A percentile compares a stretch with the other conserved stretches of the same genome.
These are phyloP conservation scores for Esperia sulphurella DNA, from an alignment of 2,888 invertebrate genomes.

Conservation along the genomic window DNA sequence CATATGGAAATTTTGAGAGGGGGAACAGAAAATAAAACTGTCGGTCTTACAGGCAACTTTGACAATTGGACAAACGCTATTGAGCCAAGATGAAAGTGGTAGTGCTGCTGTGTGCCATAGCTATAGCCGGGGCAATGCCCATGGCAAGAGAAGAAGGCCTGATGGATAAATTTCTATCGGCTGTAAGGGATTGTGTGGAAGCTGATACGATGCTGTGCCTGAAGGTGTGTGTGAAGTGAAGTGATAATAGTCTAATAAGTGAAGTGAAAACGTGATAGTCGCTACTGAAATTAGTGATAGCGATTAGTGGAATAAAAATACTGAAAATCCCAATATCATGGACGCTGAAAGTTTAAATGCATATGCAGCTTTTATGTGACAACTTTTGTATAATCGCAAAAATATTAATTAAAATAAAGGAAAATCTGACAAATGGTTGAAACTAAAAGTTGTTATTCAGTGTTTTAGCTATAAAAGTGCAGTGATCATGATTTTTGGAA, in stretches of 20 bases:
- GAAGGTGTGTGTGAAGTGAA: conserved; percentile 82
- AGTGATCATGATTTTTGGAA: background rate
- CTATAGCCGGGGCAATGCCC: conserved; percentile 55
- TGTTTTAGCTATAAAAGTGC: conserved; percentile 24
- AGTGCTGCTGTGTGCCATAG: conserved; percentile 52
- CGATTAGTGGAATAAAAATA: background rate
- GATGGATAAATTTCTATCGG: conserved; percentile 58
- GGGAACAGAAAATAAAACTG: conserved; percentile 70
- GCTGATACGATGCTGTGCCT: conserved; percentile 84
- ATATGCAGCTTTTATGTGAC: background rate
- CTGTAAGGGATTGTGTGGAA: conserved; percentile 84
- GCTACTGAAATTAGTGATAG: background rate
- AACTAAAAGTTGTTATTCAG: conserved; percentile 17
- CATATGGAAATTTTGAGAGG: conserved; percentile 59
- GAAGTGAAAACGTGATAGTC: background rate
- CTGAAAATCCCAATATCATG: background rate
- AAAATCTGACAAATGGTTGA: no score
- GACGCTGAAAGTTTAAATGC: no score
- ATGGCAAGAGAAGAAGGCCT: conserved; percentile 59
- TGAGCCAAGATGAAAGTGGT: conserved; percentile 61
- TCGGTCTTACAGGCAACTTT: conserved; percentile 47
- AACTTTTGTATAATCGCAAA: background rate
- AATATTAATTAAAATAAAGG: no score
- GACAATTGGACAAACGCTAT: conserved; percentile 64
- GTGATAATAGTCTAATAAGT: conserved; percentile 22